These are phyloP conservation scores for Leptura quadrifasciata DNA, from an alignment of 2,888 invertebrate genomes.

Conservation along the genomic window DNA sequence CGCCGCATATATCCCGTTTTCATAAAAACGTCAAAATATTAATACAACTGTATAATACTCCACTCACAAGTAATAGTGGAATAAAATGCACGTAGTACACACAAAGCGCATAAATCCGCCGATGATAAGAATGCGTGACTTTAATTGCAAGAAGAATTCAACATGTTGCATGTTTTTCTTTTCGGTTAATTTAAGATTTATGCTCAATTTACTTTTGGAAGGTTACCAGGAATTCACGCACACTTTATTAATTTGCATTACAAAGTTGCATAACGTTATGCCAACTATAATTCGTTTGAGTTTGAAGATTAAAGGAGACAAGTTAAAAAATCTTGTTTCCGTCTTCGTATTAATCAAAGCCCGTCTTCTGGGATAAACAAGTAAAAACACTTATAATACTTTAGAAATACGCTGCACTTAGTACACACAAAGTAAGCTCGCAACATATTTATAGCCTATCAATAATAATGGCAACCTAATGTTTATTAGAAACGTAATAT, in stretches of 20 bases:
- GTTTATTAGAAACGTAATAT: too few relatives aligned
- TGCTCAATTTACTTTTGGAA: slow-evolving; percentile 45
- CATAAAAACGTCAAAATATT: too few relatives aligned
- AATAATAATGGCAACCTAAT: too few relatives aligned
- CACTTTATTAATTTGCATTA: slow-evolving; percentile 36
- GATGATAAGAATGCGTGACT: slow-evolving; percentile 35
- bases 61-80: background rate
- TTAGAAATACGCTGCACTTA: background rate
- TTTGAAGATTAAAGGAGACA: slow-evolving; percentile 19
- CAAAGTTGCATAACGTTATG: slow-evolving; percentile 29
- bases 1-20: too few relatives aligned
- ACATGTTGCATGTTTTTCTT: slow-evolving; percentile 35
- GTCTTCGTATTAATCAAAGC: slow-evolving; percentile 16
- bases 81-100: background rate
- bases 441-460: too few relatives aligned
- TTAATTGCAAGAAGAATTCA: slow-evolving; percentile 35
- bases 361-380: background rate
- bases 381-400: background rate
- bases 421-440: too few relatives aligned
- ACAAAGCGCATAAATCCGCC: background rate
- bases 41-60: background rate
- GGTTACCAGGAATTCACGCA: slow-evolving; percentile 37
- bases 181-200: slow-evolving; percentile 39
- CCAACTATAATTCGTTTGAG: slow-evolving; percentile 12
- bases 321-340: slow-evolving; percentile 10